Evolutionary conservation across 2,888 invertebrate species (phyloP), one percentile per base, ranked within the genome.

Genomic region (Dorcus hopei): DNA sequence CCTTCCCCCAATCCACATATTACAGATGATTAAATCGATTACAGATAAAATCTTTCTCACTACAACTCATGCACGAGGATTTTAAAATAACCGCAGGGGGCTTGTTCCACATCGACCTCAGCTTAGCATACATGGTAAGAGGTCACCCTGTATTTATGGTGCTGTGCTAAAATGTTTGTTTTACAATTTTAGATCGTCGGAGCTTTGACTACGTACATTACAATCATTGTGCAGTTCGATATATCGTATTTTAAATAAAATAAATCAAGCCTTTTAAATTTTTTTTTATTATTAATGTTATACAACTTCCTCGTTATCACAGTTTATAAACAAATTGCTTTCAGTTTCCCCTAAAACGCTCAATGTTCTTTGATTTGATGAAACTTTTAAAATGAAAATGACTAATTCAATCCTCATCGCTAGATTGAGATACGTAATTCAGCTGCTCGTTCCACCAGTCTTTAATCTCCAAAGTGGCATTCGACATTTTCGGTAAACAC

Each of bases 361-460:
- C 14, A 14, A 14, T 14, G 14, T 7, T 33, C 3, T 7, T 6
- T 7, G 26, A 7, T 33, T 5, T 33, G 7, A 7, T 33, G 26
- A 7, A 33, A 6, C 26, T 33, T 6, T 33, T 33, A 6, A 33
- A 33, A 33, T 33, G 19, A 19, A 19, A 19, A 19, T 2, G 40
- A 5, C 11, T n/a, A 5, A 41, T 5, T 61, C 64, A 72, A 56
- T 77, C 77, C 52, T 87, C 86, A 54, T 87, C 87, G 59, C 86
- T 87, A 62, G 85, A 86, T 54, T 83, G 81, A 49, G 86, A 85
- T 16, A 82, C 80, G 69, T 85, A 85, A 39, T 84, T 81, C 40
- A 92, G 81, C 73, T 91, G 91, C 69, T 89, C 87, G 70, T 85
- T 85, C 93, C 93, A 93, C 93, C 93, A 93, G 70, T 90, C 87